Evolutionary conservation across 30 jellyfish, hydroid and myxozoan species (phyloP), one percentile per base, ranked within the genome.

Genomic region (Cassiopea xamachana): DNA sequence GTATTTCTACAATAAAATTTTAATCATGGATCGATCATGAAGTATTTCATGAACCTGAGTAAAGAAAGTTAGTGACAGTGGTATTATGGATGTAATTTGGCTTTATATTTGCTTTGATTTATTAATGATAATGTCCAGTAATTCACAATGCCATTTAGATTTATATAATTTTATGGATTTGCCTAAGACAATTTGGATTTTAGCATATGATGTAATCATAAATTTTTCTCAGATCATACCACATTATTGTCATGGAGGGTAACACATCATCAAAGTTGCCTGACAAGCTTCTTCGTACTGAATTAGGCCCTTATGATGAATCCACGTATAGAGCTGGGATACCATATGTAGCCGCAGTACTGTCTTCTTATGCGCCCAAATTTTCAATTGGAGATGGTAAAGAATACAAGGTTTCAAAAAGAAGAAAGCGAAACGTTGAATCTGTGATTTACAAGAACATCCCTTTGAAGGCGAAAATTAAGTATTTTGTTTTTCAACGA

Each of bases 351-450:
- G 67, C 98, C 6, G 98, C 97, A 1, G 96, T 76, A 2, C 49
- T 94, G 68, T 51, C 96, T 1, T 47, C 88, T 9, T 94, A 80
- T 81, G 85, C 46, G 10, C 19, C 80, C 2, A 78, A 43, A 51
- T 85, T 92, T 59, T 17, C 94, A 13, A 69, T 94, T 47, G 98
- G 98, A 19, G 94, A 94, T 87, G 98, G 97, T 27, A 91, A 94
- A 60, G 72, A 60, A 49, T 94, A 77, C 93, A 59, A 75, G 10
- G 27, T 44, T 49, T 74, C 85, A 16, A 45, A 19, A 39, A 69
- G 89, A 68, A 73, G 55, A 60, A 60, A 86, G 27, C 70, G 90
- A 75, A 45, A 67, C 59, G 70, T 79, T 51, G 92, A 89, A 13
- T 59, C 75, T 27, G 44, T 59, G 19, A 71, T 79, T 70, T 90